Base-by-base conservation (phyloP, 1,140 invertebrate species). In the Monochamus saltuarius region DNA sequence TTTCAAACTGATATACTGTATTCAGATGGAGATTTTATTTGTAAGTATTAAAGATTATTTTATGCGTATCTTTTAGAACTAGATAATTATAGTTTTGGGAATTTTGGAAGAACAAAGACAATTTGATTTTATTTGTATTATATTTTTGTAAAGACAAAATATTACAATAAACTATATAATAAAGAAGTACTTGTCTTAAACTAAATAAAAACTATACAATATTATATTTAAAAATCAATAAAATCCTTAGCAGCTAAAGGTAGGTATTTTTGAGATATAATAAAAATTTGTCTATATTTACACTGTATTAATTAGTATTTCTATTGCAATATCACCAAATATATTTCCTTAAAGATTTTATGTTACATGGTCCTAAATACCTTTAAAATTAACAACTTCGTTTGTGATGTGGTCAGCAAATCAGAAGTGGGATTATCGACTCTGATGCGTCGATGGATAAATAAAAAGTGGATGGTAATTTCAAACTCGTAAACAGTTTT, bases 141-240 rank as follows among this genome's bases (percentile, higher is more conserved):
- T 59, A 59, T 59, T 71, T 71, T 71, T 64, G 62, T 67, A 69
- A 69, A 71, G 69, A 71, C 65, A 69, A 71, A 71, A 71, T 69
- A 71, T 69, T 71, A 71, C 69, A 71, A 71, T 71, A 71, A 71
- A 71, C 69, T 71, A 71, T 71, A 69, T 71, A 71, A 63, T 69
- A 71, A 69, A 59, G 45, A 71, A 69, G 67, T 69, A 69, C 69
- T 64, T 61, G 63, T 69, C 67, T 66, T 71, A 69, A 52, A 54
- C 64, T 66, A 69, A 67, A 65, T 69, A 69, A 66, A 71, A 71
- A 57, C 67, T 71, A 69, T 71, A 71, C 69, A 71, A 69, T 69
- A 67, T 62, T 67, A 51, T 63, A 56, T 68, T 64, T 68, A 42
- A 65, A 59, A 68, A 60, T 66, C 64, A 63, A 68, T 65, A 65